Conservation (phyloP, 2,888 invertebrate genomes). For the Machimus rusticus region DNA sequence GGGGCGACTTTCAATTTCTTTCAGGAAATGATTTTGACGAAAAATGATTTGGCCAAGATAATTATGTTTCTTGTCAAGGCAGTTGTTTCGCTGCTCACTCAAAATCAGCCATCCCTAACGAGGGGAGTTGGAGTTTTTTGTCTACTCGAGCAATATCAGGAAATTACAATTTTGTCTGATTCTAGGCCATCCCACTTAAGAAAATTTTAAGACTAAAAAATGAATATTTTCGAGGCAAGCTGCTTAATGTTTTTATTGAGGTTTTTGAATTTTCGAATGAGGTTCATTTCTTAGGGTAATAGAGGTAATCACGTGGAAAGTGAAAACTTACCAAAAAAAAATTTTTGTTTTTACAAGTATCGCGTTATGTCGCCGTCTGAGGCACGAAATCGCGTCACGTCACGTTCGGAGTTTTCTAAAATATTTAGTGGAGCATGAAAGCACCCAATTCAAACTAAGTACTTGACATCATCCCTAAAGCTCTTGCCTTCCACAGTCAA, state of each 20-base stretch:
- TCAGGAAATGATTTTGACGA: background rate
- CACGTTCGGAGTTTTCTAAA: background rate
- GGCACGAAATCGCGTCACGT: background rate
- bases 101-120: background rate
- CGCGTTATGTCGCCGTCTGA: background rate
- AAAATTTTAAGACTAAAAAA: background rate
- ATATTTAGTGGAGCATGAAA: slow-evolving; percentile 22
- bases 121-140: background rate
- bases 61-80: background rate
- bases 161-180: background rate
- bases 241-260: background rate
- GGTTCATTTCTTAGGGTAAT: background rate
- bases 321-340: background rate
- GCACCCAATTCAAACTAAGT: slow-evolving; percentile 26
- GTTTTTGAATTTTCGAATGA: background rate
- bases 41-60: background rate
- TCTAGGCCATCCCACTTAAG: background rate
- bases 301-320: background rate
- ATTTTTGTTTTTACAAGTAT: background rate
- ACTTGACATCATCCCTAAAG: slow-evolving; percentile 27
- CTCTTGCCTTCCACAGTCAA: slow-evolving; percentile 24
- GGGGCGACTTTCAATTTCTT: background rate
- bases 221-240: background rate
- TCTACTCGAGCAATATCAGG: background rate
- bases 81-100: background rate